These are phyloP conservation scores for Passer montanus DNA, from an alignment of 2,113 vertebrate species.

Conservation along the genomic window DNA sequence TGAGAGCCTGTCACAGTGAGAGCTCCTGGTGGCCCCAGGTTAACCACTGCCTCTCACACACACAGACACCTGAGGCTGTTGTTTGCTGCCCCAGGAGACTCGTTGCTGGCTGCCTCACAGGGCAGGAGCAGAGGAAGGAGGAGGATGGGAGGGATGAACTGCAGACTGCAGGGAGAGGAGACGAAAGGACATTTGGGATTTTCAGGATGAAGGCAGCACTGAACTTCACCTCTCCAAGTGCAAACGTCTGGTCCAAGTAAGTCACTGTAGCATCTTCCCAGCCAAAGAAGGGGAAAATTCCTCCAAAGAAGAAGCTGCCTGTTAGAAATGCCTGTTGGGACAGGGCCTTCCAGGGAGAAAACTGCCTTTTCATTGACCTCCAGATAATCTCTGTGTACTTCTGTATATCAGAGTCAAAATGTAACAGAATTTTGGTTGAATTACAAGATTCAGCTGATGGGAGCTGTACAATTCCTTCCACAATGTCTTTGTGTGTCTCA, in stretches of 20 bases:
- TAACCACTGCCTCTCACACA: not conserved
- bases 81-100: not conserved
- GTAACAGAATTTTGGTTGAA: not conserved
- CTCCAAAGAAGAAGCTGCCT: not conserved
- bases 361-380: not conserved
- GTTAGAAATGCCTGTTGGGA: not conserved
- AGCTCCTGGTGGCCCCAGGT: not conserved
- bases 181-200: not conserved
- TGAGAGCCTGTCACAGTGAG: not conserved
- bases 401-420: not conserved
- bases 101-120: not conserved
- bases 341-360: not conserved
- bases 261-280: not conserved
- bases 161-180: not conserved
- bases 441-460: not conserved
- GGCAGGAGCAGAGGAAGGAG: not conserved
- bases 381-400: not conserved
- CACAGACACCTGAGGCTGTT: not conserved
- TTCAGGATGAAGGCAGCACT: not conserved
- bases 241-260: rapidly evolving
- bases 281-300: not conserved
- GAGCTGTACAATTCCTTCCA: not conserved
- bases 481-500: not conserved
- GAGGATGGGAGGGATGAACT: not conserved
- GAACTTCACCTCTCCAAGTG: not conserved